Evolutionary conservation across 2,113 vertebrate species (phyloP).

Genomic region (Saccopteryx bilineata): DNA sequence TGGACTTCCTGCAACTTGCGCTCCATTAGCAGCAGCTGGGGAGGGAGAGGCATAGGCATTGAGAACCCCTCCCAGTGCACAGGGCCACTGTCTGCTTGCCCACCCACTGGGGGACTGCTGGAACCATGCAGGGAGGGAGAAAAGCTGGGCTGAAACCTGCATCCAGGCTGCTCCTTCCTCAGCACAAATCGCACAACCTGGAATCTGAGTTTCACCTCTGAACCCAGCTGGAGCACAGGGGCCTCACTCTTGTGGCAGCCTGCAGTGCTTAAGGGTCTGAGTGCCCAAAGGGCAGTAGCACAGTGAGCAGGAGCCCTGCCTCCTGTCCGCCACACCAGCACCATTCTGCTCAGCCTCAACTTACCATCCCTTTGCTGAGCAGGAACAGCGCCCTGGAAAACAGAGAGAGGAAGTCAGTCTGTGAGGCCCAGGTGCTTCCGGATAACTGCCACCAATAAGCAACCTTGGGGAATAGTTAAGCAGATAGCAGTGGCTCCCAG

Average conservation of each 20-base stretch:
- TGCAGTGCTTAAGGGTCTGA: background rate
- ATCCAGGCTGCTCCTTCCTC: background rate
- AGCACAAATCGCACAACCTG: background rate
- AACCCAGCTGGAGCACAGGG: background rate
- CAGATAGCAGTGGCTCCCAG: background rate
- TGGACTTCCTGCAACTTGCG: conserved; percentile 98
- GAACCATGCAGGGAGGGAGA: background rate
- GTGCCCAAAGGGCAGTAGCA: background rate
- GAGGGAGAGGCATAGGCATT: accelerated
- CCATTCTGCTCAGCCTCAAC: conserved; percentile 75
- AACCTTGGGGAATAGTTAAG: background rate
- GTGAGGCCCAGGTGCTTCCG: background rate
- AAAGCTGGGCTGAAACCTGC: background rate
- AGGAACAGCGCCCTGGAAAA: conserved; percentile 95
- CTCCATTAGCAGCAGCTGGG: conserved; percentile 97
- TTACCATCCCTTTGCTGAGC: conserved; percentile 99
- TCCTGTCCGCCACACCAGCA: background rate
- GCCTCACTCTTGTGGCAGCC: background rate
- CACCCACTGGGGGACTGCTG: background rate
- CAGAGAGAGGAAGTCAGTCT: conserved; percentile 54
- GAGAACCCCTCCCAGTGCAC: background rate
- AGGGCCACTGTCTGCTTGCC: background rate
- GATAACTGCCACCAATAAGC: background rate
- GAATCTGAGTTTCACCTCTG: background rate
- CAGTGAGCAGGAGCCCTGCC: background rate